Evolutionary conservation across 2,888 invertebrate species (phyloP).

Genomic region (Tinea semifulvella): DNA sequence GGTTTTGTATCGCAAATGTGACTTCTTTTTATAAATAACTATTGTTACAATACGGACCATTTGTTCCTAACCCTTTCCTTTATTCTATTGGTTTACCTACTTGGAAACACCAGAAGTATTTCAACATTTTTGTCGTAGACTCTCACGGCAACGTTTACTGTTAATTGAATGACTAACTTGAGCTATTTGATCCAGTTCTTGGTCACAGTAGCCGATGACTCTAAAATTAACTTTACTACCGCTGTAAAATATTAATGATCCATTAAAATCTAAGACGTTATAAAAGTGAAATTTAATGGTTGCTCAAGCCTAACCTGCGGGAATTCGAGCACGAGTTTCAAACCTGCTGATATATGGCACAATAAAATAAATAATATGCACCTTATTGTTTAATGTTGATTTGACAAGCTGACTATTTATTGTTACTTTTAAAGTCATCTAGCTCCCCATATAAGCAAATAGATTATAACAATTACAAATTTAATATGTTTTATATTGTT

Average conservation of each 20-base stretch:
- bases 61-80: constrained; percentile 59
- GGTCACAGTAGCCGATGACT: constrained; percentile 55
- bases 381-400: neutral
- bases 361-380: constrained; percentile 47
- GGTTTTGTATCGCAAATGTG: constrained; percentile 33
- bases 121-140: too few species aligned
- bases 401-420: neutral
- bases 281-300: constrained; percentile 63
- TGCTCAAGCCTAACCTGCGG: constrained; percentile 36
- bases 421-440: too few species aligned
- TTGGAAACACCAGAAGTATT: too few species aligned
- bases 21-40: constrained; percentile 47
- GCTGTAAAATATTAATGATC: constrained; percentile 62
- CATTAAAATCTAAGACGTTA: constrained; percentile 62
- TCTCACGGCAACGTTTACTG: too few species aligned
- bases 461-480: too few species aligned
- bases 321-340: constrained; percentile 38
- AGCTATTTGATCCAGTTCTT: constrained; percentile 26
- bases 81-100: too few species aligned
- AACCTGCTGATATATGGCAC: constrained; percentile 44
- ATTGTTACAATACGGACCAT: constrained; percentile 46
- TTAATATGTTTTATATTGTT: constrained; percentile 34
- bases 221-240: constrained; percentile 59
- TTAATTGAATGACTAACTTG: neutral
- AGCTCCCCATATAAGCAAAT: too few species aligned